Percentiles rank a stretch among this genome's conserved stretches.
phyloP scores from a whole-genome alignment of 2,797 vertebrate genomes.

The Darevskia mixta region DNA sequence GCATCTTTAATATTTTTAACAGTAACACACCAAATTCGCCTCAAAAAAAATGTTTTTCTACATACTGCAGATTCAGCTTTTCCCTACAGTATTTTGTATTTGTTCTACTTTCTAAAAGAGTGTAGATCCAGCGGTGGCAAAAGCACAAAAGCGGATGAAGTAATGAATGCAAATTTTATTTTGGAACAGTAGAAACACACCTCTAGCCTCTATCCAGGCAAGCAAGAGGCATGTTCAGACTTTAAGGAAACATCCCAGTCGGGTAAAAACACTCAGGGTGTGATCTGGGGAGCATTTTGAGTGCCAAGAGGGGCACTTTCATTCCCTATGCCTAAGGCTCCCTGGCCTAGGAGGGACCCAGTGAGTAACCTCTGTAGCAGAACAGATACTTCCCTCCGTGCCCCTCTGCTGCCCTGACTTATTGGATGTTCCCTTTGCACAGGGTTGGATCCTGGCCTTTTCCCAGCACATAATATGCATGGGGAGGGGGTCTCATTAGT shows the following conservation, averaged over 20 bases:
- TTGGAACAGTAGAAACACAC: too few relatives aligned
- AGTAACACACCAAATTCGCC: not conserved
- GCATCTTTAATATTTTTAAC: not conserved
- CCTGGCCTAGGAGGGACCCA: not conserved
- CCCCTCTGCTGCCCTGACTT: not conserved
- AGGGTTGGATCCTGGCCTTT: not conserved
- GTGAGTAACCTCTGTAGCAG: not conserved
- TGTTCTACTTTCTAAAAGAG: not conserved
- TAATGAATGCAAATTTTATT: not conserved
- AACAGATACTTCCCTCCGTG: not conserved
- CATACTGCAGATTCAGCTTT: not conserved
- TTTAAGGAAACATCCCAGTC: too few relatives aligned
- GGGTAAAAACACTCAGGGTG: too few relatives aligned
- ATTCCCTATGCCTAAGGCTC: too few relatives aligned
- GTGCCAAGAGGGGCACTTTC: too few relatives aligned
- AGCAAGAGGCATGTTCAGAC: too few relatives aligned
- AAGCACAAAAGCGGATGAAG: not conserved
- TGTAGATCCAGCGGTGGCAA: too few relatives aligned
- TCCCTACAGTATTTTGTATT: not conserved
- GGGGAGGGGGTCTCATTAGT: not conserved
- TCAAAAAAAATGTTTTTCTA: not conserved
- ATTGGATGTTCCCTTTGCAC: not conserved
- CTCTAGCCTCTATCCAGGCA: too few relatives aligned
- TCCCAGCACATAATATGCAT: not conserved
- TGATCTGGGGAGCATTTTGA: not conserved